Conservation (phyloP, 1,140 invertebrate species). For the Drosophila oshimai region DNA sequence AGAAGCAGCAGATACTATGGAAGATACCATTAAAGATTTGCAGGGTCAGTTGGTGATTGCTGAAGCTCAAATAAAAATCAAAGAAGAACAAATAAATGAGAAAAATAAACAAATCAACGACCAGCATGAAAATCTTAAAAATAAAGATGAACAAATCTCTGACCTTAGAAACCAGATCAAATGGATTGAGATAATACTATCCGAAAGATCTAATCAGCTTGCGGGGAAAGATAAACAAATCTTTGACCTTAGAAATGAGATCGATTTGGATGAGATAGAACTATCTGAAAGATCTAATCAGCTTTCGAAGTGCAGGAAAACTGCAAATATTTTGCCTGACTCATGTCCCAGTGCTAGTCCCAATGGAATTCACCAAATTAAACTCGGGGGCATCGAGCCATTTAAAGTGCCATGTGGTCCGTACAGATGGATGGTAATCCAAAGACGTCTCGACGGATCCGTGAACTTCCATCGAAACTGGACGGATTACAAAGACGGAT, state of each 20-base stretch:
- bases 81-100: background rate
- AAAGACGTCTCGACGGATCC: conserved; percentile 85
- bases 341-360: background rate
- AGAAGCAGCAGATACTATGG: too few relatives aligned
- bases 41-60: background rate
- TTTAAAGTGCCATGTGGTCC: background rate
- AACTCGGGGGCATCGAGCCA: background rate
- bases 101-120: background rate
- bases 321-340: too few relatives aligned
- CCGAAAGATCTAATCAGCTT: background rate
- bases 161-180: background rate
- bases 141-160: background rate
- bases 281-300: background rate
- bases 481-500: conserved; percentile 86
- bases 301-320: background rate
- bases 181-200: background rate
- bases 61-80: background rate
- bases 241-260: background rate
- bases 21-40: background rate
- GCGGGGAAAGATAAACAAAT: background rate
- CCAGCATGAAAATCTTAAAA: background rate
- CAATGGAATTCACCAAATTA: background rate
- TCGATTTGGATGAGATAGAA: background rate
- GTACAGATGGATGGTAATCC: conserved; percentile 85
- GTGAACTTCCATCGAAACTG: conserved; percentile 86